These are phyloP conservation scores for Emydoidea blandingii DNA, from an alignment of 2,797 vertebrate species.

Conservation along the genomic window DNA sequence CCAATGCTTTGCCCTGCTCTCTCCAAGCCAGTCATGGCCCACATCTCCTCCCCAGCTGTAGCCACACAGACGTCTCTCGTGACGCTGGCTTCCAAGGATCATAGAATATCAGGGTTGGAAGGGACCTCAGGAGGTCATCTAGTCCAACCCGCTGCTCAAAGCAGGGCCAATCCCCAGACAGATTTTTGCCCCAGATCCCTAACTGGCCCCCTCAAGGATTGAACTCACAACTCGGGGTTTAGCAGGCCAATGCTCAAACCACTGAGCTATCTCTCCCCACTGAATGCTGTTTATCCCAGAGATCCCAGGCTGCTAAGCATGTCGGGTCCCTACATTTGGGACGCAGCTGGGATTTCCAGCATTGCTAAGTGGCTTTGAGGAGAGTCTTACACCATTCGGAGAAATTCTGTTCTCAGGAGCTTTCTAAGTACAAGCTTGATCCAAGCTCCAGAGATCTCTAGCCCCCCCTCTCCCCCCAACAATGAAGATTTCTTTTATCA, in stretches of 20 bases:
- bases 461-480: too few relatives aligned
- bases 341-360: not conserved
- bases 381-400: not conserved
- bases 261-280: too few relatives aligned
- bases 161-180: too few relatives aligned
- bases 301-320: not conserved
- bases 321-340: not conserved
- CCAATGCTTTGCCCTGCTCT: not conserved
- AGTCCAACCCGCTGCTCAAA: too few relatives aligned
- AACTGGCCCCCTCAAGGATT: too few relatives aligned
- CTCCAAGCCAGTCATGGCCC: not conserved
- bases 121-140: too few relatives aligned
- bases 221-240: too few relatives aligned
- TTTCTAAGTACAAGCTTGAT: not conserved
- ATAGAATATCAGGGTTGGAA: too few relatives aligned
- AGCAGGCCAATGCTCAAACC: too few relatives aligned
- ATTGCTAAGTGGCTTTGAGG: not conserved
- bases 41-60: not conserved
- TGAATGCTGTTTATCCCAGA: not conserved
- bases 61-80: not conserved
- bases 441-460: not conserved
- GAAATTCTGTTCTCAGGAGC: not conserved
- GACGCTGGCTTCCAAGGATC: not conserved
- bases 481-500: not conserved
- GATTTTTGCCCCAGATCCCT: too few relatives aligned